Evolutionary conservation across 1,140 invertebrate species (phyloP).

Genomic region (Periplaneta americana): DNA sequence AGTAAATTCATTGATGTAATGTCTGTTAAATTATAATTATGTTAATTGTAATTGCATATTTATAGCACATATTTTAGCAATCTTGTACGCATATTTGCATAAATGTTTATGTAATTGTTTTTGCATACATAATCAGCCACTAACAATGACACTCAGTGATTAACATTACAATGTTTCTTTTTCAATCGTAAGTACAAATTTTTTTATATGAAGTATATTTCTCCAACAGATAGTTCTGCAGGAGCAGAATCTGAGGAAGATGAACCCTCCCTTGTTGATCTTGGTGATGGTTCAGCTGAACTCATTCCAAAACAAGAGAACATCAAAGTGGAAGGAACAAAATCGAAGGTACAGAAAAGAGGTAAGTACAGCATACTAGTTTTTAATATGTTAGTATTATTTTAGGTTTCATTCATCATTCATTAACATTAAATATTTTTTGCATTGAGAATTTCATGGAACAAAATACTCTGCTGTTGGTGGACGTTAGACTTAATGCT

Average conservation of each 20-base stretch:
- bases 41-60: too few species aligned
- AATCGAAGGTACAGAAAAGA: too few species aligned
- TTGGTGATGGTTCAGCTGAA: conserved; percentile 5
- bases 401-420: too few species aligned
- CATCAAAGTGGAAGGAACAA: neutral
- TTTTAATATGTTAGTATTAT: too few species aligned
- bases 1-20: too few species aligned
- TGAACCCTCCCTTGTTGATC: neutral
- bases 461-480: too few species aligned
- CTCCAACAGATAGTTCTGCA: neutral
- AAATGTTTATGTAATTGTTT: neutral
- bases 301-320: neutral
- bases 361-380: too few species aligned
- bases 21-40: too few species aligned
- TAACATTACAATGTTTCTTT: neutral
- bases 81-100: neutral
- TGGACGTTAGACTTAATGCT: too few species aligned
- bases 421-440: too few species aligned
- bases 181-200: too few species aligned
- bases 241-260: neutral
- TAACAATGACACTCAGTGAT: neutral
- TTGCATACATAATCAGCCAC: neutral
- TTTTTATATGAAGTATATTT: neutral
- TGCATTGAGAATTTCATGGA: too few species aligned
- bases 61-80: neutral